phyloP scores from a whole-genome alignment of 2,113 vertebrate genomes.

The Astur gentilis region DNA sequence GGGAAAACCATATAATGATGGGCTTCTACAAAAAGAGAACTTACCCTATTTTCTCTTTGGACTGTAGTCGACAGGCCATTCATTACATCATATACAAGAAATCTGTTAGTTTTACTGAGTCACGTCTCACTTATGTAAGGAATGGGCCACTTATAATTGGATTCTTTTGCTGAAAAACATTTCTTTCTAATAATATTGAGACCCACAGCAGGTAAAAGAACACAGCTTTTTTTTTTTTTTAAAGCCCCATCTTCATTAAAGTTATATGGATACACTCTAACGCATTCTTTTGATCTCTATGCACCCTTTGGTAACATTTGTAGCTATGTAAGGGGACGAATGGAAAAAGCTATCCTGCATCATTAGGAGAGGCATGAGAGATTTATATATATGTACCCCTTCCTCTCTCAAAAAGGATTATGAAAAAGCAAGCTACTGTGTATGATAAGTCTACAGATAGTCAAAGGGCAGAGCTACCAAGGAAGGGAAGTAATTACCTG shows the following conservation, averaged over 20 bases:
- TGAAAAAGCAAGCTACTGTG: not conserved
- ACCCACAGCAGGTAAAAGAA: not conserved
- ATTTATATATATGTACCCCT: not conserved
- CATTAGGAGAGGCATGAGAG: not conserved
- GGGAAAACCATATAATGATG: not conserved
- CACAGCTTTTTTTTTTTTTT: not conserved
- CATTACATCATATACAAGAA: not conserved
- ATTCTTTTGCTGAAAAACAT: not conserved
- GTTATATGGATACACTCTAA: not conserved
- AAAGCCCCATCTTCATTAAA: not conserved
- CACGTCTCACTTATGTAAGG: not conserved
- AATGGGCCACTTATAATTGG: not conserved
- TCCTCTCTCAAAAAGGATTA: not conserved
- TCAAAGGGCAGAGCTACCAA: not conserved
- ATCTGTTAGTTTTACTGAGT: not conserved
- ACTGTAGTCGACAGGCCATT: not conserved
- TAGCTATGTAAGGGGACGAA: not conserved
- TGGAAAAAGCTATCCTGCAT: not conserved
- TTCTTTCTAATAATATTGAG: not conserved
- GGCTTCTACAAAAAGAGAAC: not conserved
- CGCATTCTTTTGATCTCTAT: not conserved
- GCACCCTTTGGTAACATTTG: not conserved
- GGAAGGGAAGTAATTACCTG: not conserved
- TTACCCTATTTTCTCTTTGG: not conserved
- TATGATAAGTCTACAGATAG: not conserved